Evolutionary conservation across 1,140 invertebrate species (phyloP).

Genomic region (Manduca sexta): DNA sequence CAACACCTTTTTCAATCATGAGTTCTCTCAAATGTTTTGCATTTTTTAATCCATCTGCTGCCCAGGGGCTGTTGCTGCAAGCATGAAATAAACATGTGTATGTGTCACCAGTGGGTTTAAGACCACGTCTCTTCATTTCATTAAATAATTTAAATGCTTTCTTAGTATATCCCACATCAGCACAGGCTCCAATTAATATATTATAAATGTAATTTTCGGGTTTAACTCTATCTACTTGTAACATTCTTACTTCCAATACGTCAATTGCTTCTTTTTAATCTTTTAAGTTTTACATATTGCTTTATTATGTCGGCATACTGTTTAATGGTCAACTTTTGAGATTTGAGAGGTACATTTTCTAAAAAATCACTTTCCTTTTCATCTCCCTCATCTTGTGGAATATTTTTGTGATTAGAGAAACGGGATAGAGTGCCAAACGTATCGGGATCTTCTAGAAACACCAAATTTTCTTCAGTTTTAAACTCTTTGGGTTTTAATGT

Average conservation of each 20-base stretch:
- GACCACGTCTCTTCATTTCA: constrained; percentile 83
- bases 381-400: constrained; percentile 69
- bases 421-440: constrained; percentile 63
- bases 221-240: constrained; percentile 83
- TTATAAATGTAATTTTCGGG: constrained; percentile 87
- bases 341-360: constrained; percentile 52
- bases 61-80: constrained; percentile 86
- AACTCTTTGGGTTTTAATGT: constrained; percentile 23
- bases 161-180: constrained; percentile 85
- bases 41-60: constrained; percentile 76
- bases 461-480: constrained; percentile 44
- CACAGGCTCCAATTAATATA: constrained; percentile 86
- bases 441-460: constrained; percentile 68
- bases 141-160: constrained; percentile 89
- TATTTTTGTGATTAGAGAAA: constrained; percentile 19
- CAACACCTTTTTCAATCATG: constrained; percentile 79
- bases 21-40: constrained; percentile 78
- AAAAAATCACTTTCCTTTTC: constrained; percentile 73
- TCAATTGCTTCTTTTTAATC: constrained; percentile 83
- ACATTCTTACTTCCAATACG: constrained; percentile 82
- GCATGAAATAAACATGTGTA: constrained; percentile 92
- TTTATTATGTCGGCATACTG: constrained; percentile 83
- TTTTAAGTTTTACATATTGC: constrained; percentile 74
- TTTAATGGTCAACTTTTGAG: constrained; percentile 71
- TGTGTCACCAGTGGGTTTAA: constrained; percentile 79